phyloP scores from a whole-genome alignment of 2,797 vertebrate species.

The Acanthopagrus latus region DNA sequence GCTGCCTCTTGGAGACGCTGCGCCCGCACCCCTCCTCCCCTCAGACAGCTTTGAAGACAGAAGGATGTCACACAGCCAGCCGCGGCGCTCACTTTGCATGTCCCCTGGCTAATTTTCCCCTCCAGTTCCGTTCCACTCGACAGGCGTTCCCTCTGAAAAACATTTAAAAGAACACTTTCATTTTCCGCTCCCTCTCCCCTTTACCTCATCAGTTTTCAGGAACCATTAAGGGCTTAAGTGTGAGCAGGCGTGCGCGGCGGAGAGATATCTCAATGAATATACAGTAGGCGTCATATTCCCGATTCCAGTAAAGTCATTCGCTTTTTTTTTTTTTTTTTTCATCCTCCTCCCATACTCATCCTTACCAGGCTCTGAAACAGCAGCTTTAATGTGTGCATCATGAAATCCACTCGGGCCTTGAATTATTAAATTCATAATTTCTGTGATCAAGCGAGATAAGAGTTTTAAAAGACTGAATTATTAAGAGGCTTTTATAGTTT shows the following conservation, averaged over 20 bases:
- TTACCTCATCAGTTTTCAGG: slow-evolving; percentile 68
- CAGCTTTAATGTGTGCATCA: slow-evolving; percentile 56
- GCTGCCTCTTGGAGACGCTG: slow-evolving; percentile 54
- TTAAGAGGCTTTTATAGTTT: slow-evolving; percentile 56
- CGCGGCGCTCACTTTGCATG: slow-evolving; percentile 65
- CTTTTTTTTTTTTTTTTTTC: background rate
- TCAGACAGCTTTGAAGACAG: slow-evolving; percentile 60
- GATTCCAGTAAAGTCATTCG: slow-evolving; percentile 49
- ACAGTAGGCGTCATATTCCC: slow-evolving; percentile 51
- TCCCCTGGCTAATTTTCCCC: slow-evolving; percentile 76
- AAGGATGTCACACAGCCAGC: slow-evolving; percentile 64
- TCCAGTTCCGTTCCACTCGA: slow-evolving; percentile 76
- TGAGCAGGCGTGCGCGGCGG: slow-evolving; percentile 37
- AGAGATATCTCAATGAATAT: slow-evolving; percentile 65
- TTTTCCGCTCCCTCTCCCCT: slow-evolving; percentile 71
- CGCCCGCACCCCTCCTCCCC: slow-evolving; percentile 10
- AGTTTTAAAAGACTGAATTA: slow-evolving; percentile 64
- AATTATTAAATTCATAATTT: slow-evolving; percentile 66
- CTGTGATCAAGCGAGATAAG: slow-evolving; percentile 46
- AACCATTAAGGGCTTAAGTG: slow-evolving; percentile 75
- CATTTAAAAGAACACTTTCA: slow-evolving; percentile 76
- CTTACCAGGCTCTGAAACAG: slow-evolving; percentile 38
- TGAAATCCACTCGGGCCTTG: slow-evolving; percentile 50
- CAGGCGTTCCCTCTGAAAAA: slow-evolving; percentile 70
- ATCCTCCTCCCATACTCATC: slow-evolving; percentile 11